Evolutionary conservation across 2,113 vertebrate genomes (phyloP).

Genomic region (Merops nubicus): DNA sequence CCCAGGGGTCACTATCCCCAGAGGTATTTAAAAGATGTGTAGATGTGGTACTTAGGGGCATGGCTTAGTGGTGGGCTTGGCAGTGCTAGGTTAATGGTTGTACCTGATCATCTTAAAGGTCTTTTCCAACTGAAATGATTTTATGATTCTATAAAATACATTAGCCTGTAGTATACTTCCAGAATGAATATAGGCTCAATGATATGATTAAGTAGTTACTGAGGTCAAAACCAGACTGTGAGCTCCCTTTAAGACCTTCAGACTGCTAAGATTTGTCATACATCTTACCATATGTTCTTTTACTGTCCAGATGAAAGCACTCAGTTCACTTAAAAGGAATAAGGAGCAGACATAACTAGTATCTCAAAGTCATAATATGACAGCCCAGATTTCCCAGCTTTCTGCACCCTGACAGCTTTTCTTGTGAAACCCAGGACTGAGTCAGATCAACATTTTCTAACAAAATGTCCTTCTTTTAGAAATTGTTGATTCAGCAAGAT

Average conservation of each 20-base stretch:
- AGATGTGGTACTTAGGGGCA: no score
- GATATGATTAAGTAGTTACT: neutral
- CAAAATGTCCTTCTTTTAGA: neutral
- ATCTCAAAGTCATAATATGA: neutral
- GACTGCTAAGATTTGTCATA: neutral
- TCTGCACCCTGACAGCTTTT: neutral
- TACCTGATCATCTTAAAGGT: no score
- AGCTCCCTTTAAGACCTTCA: neutral
- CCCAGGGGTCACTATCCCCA: no score
- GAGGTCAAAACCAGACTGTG: neutral
- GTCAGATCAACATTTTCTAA: neutral
- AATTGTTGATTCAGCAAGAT: neutral
- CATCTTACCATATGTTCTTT: neutral
- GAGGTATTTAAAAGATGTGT: no score
- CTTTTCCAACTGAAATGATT: no score
- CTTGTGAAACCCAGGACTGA: neutral
- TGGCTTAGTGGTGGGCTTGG: no score
- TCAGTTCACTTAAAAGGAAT: neutral
- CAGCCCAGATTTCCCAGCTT: neutral
- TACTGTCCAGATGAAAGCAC: neutral
- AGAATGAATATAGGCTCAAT: neutral
- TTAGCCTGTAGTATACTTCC: neutral
- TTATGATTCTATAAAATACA: no score
- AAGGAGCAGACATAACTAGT: neutral
- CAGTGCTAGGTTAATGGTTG: no score